Evolutionary conservation across 2,888 invertebrate genomes (phyloP), one percentile per base, ranked within the genome.

Genomic region (Acheta domesticus): DNA sequence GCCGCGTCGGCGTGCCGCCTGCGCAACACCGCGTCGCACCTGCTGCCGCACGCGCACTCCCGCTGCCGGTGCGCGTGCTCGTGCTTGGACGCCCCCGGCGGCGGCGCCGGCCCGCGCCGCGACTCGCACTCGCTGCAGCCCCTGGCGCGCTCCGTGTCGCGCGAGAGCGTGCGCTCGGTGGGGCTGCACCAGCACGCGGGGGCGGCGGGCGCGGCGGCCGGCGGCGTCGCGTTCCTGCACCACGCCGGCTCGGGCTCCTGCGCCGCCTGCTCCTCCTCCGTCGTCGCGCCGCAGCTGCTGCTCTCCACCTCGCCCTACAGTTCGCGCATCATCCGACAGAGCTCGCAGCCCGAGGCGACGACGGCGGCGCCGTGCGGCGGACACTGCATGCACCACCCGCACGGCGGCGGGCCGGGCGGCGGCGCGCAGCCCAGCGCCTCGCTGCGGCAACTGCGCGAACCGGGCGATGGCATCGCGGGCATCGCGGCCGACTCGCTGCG

Each of bases 401-500:
- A 90, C 84, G 92, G 91, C 84, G 87, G 87, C 76, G 89, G 90
- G 84, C 92, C 91, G 84, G 76, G 79, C 77, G 74, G 36, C 21
- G 74, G 76, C 19, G 90, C 92, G 81, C 92, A 92, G 84, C 93
- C 94, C 82, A 95, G 95, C 88, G 94, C 95, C 86, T 96, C 96
- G 74, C 88, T 96, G 85, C 93, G 96, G 85, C 96, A 96, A 87
- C 89, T 96, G 80, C 91, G 94, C 83, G 94, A 94, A 89, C 92
- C 93, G 76, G 91, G 92, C 82, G 96, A 96, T 86, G 95, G 95
- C 83, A 95, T 98, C 83, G 97, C 97, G 77, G 96, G 96, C 86
- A 98, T 98, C 85, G 98, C 97, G 36, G 96, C 96, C 78, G 98
- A 98, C 88, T 97, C 97, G 80, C 91, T 98, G 84, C 91, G 97